Evolutionary conservation across 2,888 invertebrate species (phyloP).

Genomic region (Scrobipalpa costella): DNA sequence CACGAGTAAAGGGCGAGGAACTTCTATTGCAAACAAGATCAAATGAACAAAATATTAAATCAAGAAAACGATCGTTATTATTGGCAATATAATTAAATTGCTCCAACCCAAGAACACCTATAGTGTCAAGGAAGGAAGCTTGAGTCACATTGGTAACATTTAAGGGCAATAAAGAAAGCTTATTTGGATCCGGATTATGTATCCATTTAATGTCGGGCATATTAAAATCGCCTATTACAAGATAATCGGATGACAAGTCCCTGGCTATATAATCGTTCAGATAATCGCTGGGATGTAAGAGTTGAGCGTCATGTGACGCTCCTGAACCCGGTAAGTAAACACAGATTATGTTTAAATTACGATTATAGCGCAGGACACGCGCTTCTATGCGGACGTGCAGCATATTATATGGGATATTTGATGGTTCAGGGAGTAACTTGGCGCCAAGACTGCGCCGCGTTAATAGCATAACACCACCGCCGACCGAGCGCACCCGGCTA

Average conservation of each 20-base stretch:
- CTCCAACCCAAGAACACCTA: background rate
- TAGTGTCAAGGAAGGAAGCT: background rate
- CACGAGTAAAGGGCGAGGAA: background rate
- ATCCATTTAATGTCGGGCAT: slow-evolving; percentile 4
- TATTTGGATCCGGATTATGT: background rate
- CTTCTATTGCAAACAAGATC: background rate
- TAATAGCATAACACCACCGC: too few relatives aligned
- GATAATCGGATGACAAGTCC: background rate
- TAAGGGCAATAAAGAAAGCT: background rate
- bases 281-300: background rate
- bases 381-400: background rate
- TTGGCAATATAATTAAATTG: slow-evolving; percentile 17
- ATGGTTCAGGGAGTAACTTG: background rate
- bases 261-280: background rate
- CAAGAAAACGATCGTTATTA: slow-evolving; percentile 4
- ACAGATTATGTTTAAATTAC: slow-evolving; percentile 20
- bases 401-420: background rate
- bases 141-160: background rate
- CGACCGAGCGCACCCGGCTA: too few relatives aligned
- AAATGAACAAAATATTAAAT: slow-evolving; percentile 4
- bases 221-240: slow-evolving; percentile 20
- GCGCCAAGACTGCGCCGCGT: slow-evolving; percentile 10
- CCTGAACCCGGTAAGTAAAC: slow-evolving; percentile 13
- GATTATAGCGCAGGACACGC: background rate
- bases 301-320: background rate